A percentile compares a stretch with the other conserved stretches of the same genome.
These are phyloP conservation scores for Ceratosolen solmsi DNA, from an alignment of 1,140 invertebrate species.

Conservation along the genomic window DNA sequence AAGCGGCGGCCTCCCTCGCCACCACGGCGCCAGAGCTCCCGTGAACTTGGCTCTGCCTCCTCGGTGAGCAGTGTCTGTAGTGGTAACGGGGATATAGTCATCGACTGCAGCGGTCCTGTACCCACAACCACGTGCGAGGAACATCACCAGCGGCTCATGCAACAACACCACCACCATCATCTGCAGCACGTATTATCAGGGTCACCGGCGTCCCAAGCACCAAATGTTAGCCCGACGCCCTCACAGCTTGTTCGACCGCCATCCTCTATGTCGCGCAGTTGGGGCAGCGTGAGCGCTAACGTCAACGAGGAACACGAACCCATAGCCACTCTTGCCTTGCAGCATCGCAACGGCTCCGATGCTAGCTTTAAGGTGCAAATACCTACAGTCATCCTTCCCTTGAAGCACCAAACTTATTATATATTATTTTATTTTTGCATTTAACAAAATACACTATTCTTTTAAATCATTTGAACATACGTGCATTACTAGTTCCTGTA, in stretches of 20 bases:
- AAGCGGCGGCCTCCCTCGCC: conserved; percentile 84
- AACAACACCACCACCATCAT: conserved; percentile 63
- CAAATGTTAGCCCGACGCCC: conserved; percentile 63
- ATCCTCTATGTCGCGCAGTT: conserved; percentile 75
- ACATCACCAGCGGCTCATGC: conserved; percentile 63
- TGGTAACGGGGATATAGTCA: conserved; percentile 67
- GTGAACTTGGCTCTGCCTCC: conserved; percentile 62
- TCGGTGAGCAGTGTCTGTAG: conserved; percentile 56
- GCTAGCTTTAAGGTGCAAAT: conserved; percentile 86
- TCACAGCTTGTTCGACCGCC: conserved; percentile 69
- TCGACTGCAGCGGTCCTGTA: conserved; percentile 73
- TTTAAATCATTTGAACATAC: no score
- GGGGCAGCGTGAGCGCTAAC: conserved; percentile 74
- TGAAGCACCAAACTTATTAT: no score
- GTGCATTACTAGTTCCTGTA: no score
- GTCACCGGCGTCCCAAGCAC: conserved; percentile 68
- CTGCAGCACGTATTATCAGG: conserved; percentile 29
- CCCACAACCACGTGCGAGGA: conserved; percentile 69
- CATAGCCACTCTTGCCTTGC: conserved; percentile 78
- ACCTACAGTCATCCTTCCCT: no score
- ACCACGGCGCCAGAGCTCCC: conserved; percentile 82
- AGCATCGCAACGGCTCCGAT: conserved; percentile 85
- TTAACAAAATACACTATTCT: no score
- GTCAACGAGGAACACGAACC: conserved; percentile 76
- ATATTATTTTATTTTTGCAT: no score